A percentile compares a stretch with the other conserved stretches of the same genome.
These are phyloP conservation scores for Orthosia gothica DNA, from an alignment of 2,888 invertebrate species.

Conservation along the genomic window DNA sequence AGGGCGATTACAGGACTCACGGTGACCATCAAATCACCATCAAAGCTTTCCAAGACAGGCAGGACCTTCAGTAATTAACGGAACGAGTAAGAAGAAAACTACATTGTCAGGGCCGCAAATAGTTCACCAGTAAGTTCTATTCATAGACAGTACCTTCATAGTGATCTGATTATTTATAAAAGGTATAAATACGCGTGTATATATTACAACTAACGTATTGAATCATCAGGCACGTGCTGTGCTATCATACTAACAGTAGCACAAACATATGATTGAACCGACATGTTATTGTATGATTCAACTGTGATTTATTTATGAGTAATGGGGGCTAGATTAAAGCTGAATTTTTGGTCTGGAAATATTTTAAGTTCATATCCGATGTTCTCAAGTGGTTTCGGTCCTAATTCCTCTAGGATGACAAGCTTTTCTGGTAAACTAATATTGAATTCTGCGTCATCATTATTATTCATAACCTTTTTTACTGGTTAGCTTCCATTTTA, in stretches of 20 bases:
- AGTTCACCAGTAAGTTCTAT: conserved; percentile 38
- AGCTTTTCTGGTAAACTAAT: too few species aligned
- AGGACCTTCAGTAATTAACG: too few species aligned
- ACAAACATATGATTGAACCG: conserved; percentile 49
- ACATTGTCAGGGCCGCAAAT: conserved; percentile 18
- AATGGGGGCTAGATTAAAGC: conserved; percentile 9
- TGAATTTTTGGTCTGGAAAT: conserved; percentile 11
- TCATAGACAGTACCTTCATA: conserved; percentile 32
- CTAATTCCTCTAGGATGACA: neutral
- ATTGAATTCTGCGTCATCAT: neutral
- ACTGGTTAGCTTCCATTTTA: neutral
- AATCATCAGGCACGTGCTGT: conserved; percentile 56
- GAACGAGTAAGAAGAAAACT: too few species aligned
- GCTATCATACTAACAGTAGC: conserved; percentile 46
- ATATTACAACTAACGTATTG: conserved; percentile 51
- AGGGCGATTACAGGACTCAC: too few species aligned
- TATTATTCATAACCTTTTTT: neutral
- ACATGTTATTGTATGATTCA: conserved; percentile 51
- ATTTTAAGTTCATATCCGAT: neutral
- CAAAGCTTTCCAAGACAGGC: too few species aligned
- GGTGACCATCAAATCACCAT: too few species aligned
- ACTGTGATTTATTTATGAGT: conserved; percentile 15
- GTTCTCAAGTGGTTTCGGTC: neutral
- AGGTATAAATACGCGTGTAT: conserved; percentile 48
- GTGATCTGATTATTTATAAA: conserved; percentile 40